phyloP scores from a whole-genome alignment of 2,888 invertebrate species.

The Lasioglossum calceatum region DNA sequence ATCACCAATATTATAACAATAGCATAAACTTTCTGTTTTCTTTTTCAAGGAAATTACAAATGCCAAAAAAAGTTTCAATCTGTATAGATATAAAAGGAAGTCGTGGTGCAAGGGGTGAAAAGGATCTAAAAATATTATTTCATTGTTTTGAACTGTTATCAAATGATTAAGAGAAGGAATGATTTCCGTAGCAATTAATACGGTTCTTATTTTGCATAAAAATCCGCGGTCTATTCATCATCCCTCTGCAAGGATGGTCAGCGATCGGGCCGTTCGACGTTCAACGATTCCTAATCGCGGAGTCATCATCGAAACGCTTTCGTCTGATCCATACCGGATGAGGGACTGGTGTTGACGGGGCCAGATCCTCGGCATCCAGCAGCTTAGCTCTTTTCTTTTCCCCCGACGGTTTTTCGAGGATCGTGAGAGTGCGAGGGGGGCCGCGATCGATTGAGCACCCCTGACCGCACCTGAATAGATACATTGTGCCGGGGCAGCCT shows the following conservation, averaged over 20 bases:
- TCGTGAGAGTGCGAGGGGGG: slow-evolving; percentile 56
- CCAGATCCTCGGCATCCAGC: neutral
- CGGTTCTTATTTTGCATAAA: neutral
- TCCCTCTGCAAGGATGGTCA: neutral
- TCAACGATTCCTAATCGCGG: neutral
- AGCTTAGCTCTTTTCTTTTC: slow-evolving; percentile 21
- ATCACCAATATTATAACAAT: too few relatives aligned
- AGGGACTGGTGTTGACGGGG: neutral
- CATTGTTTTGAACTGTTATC: too few relatives aligned
- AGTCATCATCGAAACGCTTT: neutral
- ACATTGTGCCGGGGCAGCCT: slow-evolving; percentile 83
- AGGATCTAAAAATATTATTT: too few relatives aligned
- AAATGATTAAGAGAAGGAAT: neutral
- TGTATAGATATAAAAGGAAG: too few relatives aligned
- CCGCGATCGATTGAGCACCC: slow-evolving; percentile 81
- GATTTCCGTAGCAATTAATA: neutral
- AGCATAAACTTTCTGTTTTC: too few relatives aligned
- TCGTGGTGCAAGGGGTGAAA: too few relatives aligned
- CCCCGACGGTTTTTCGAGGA: slow-evolving; percentile 62
- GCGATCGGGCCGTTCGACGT: neutral
- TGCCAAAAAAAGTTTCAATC: neutral
- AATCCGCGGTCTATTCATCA: neutral
- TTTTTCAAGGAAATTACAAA: too few relatives aligned
- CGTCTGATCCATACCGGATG: neutral
- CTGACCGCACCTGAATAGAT: slow-evolving; percentile 84